A percentile compares a stretch with the other conserved stretches of the same genome.
Evolutionary conservation across 2,113 vertebrate genomes (phyloP).

Genomic region (Neomonachus schauinslandi): DNA sequence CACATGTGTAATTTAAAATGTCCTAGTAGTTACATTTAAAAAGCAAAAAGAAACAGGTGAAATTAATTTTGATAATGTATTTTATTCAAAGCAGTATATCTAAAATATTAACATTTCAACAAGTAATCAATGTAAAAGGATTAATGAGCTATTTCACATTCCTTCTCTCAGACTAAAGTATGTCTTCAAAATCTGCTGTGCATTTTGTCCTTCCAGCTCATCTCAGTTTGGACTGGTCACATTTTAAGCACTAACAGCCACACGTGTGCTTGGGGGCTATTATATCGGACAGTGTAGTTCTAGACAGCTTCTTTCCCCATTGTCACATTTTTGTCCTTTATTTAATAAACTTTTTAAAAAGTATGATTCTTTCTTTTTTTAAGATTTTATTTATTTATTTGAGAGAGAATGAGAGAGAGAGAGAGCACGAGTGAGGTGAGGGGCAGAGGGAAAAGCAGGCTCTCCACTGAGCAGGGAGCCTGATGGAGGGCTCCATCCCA

Average conservation of each 20-base stretch:
- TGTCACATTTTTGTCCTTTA: background rate
- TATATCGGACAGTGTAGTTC: background rate
- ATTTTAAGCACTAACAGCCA: background rate
- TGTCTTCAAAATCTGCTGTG: background rate
- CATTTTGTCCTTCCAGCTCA: background rate
- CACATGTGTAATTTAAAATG: background rate
- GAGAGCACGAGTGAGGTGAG: background rate
- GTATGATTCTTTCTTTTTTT: background rate
- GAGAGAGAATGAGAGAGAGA: too few species aligned
- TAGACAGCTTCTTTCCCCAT: background rate
- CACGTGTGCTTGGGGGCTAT: background rate
- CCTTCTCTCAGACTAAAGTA: background rate
- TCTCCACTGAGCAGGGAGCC: background rate
- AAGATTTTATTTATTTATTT: background rate
- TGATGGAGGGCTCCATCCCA: background rate
- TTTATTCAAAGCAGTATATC: constrained; percentile 36
- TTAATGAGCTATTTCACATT: background rate
- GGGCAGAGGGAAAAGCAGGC: background rate
- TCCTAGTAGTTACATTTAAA: background rate
- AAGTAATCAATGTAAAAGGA: background rate
- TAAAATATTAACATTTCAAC: constrained; percentile 1
- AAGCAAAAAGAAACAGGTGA: background rate
- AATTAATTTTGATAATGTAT: constrained; percentile 9
- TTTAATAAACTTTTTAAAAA: constrained; percentile 11
- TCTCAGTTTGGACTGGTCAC: background rate